A percentile compares a stretch with the other conserved stretches of the same genome.
These are phyloP conservation scores for Isotomurus palustris DNA, from an alignment of 2,888 invertebrate genomes.

Conservation along the genomic window DNA sequence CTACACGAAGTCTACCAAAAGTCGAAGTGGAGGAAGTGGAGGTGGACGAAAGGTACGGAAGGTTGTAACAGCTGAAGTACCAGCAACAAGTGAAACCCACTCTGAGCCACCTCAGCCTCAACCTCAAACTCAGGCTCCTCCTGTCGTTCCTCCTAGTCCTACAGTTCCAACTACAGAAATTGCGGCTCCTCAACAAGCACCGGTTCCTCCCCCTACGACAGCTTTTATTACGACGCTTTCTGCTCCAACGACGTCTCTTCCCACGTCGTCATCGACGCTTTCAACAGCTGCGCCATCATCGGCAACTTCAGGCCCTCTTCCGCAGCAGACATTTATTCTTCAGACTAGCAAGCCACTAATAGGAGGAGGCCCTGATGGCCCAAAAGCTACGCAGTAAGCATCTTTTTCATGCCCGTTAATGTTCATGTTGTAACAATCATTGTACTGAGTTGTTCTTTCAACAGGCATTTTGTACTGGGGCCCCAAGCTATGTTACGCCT, in stretches of 20 bases:
- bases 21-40: conserved; percentile 38
- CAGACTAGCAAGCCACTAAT: neutral
- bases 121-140: conserved; percentile 1
- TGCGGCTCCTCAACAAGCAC: neutral
- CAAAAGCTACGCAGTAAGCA: neutral
- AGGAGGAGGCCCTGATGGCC: neutral
- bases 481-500: conserved; percentile 31
- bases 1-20: conserved; percentile 46
- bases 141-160: neutral
- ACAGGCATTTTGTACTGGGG: conserved; percentile 26
- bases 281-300: neutral
- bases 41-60: conserved; percentile 32
- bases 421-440: neutral
- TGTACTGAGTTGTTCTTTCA: neutral
- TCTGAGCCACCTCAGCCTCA: neutral
- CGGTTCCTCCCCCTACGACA: conserved; percentile 15
- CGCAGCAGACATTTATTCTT: neutral
- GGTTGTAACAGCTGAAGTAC: neutral
- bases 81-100: neutral
- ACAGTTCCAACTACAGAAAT: neutral
- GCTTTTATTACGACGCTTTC: conserved; percentile 6
- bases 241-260: neutral
- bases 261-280: neutral
- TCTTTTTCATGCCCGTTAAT: neutral
- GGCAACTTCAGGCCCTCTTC: neutral